Base-by-base conservation (phyloP, 2,113 vertebrate species). In the Muntiacus muntjak region DNA sequence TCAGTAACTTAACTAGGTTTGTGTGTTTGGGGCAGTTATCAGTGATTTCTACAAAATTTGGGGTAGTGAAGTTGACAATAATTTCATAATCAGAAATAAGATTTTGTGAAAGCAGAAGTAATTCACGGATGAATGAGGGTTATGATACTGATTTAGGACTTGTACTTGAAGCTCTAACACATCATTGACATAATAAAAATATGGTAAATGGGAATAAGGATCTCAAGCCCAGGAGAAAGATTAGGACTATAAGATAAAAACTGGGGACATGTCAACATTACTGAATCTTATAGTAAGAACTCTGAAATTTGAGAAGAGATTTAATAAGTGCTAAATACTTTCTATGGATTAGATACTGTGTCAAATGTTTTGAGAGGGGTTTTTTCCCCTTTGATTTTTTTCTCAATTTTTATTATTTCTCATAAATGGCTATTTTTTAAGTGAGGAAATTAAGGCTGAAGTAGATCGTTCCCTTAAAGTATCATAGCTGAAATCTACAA, bases 51-150 rank as follows among this genome's bases (percentile, higher is more conserved):
- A 62, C 16, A 91, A 47, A 36, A 89, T 94, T 71, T 83, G 60
- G 43, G 43, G 14, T 93, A 81, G 52, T 74, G 74, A 64, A 95
- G 30, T 23, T 96, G 47, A 87, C 33, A 87, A 0, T 82, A 45
- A 93, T 93, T 76, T 93, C 14, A 52, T 91, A 85, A 67, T 94
- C 36, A 95, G 85, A 89, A 89, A 55, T 71, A 87, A 36, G 17
- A 85, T 4, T 55, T 95, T 74, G 9, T 74, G 43, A 85, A 96
- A 96, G 87, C 14, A 54, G 40, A 91, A 81, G 45, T 83, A 60
- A 89, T 85, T 95, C 58, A 13, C 82, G 5, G 43, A 23, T 81
- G 40, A 89, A n/a, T 88, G 15, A 93, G 87, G 12, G 36, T 83
- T 96, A 43, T 79, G 43, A 89, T 94, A 94, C 74, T 92, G 36